Evolutionary conservation across 1,140 invertebrate genomes (phyloP).

Genomic region (Saccostrea cuccullata): DNA sequence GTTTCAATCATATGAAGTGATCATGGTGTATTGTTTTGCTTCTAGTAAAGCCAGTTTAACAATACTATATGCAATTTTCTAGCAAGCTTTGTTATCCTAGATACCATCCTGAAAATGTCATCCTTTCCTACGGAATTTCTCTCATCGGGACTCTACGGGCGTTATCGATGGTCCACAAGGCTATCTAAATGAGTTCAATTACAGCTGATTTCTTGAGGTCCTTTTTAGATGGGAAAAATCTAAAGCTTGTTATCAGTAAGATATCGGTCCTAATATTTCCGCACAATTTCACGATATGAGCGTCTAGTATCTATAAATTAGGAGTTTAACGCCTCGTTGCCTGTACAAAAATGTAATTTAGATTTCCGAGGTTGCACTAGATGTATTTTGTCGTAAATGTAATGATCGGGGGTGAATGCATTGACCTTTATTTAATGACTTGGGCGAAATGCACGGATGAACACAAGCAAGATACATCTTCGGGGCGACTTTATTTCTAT

Average conservation of each 20-base stretch:
- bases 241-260: conserved; percentile 51
- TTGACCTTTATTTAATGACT: conserved; percentile 40
- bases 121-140: conserved; percentile 41
- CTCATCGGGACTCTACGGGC: conserved; percentile 29
- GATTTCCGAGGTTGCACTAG: conserved; percentile 46
- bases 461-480: conserved; percentile 24
- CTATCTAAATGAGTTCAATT: conserved; percentile 49
- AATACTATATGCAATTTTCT: too few species aligned
- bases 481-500: background rate
- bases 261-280: conserved; percentile 60
- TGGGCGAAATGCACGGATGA: conserved; percentile 37
- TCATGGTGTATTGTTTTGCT: too few species aligned
- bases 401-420: conserved; percentile 46
- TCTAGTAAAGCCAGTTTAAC: too few species aligned
- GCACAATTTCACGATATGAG: conserved; percentile 61
- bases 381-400: conserved; percentile 50
- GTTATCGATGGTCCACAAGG: conserved; percentile 41
- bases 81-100: background rate
- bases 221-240: conserved; percentile 44
- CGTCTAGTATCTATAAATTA: conserved; percentile 57
- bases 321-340: conserved; percentile 47
- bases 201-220: conserved; percentile 32
- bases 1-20: too few species aligned
- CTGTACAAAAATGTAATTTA: conserved; percentile 56
- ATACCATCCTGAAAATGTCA: background rate